Evolutionary conservation across 23 tunicate species (phyloP).

Genomic region (Styela clava): DNA sequence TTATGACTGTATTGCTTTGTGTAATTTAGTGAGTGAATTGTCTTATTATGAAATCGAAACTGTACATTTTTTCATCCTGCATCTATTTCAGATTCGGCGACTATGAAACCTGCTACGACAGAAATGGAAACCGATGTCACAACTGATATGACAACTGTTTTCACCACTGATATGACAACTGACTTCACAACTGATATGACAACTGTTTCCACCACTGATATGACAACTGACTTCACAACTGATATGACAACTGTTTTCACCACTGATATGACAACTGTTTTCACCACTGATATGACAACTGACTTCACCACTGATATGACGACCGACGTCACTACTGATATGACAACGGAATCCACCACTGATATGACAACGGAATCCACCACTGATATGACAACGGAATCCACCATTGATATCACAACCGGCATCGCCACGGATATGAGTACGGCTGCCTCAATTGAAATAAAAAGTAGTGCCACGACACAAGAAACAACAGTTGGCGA

Average conservation of each 20-base stretch:
- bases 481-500: too few relatives aligned
- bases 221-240: background rate
- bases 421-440: background rate
- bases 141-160: too few relatives aligned
- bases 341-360: background rate
- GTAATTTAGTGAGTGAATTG: too few relatives aligned
- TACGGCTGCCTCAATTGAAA: background rate
- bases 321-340: background rate
- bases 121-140: too few relatives aligned
- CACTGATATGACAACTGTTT: background rate
- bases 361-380: background rate
- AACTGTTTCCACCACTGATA: background rate
- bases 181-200: too few relatives aligned
- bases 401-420: background rate
- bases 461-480: too few relatives aligned
- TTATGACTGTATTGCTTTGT: background rate
- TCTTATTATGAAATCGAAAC: too few relatives aligned
- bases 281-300: background rate
- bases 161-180: too few relatives aligned
- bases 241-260: background rate
- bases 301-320: background rate
- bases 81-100: too few relatives aligned
- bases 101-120: too few relatives aligned
- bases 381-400: background rate
- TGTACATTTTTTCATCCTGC: too few relatives aligned